Evolutionary conservation across 64 coral and sea anemone species (phyloP), one percentile per base, ranked within the genome.

Genomic region (Acropora yongei): DNA sequence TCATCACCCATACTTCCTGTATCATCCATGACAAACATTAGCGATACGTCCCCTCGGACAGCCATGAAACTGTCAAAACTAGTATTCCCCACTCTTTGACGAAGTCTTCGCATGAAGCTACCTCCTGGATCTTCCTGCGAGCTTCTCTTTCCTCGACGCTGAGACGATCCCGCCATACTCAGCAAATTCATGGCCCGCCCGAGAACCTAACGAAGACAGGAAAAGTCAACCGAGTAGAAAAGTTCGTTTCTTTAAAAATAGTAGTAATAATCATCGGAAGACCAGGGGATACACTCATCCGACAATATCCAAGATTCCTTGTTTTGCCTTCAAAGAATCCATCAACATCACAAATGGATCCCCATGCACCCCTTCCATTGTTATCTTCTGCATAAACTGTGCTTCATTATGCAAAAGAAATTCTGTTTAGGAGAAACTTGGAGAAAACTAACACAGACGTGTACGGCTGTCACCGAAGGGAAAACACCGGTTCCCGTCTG

Each of bases 21-120:
- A 11, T 80, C 71, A 48, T 91, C 89, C 6, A 91, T 91, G 11
- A 82, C 89, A 84, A 91, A 91, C 89, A 91, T 91, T 1, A 91
- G 51, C 0, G 78, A 80, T 2, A 91, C 93, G 44, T 95, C 89
- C 2, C 90, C 90, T 47, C 91, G 83, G 10, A 88, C 65, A 16
- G 89, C 89, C 55, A 95, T 81, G 60, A 85, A 85, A 16, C 82
- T 85, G 72, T 85, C 82, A 17, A 85, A 85, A 12, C 41, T 85
- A 45, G 17, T 17, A 18, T 45, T 85, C 3, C 82, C 82, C 18
- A 85, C 6, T 71, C 66, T 14, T 4, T 68, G 61, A 5, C 82
- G 82, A 71, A 85, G 82, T 7, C 82, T 30, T 30, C 30, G 30
- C 30, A 30, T 30, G 30, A 30, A 30, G 30, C 0, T 30, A 30